Percentiles rank a stretch among this genome's conserved stretches.
These are phyloP conservation scores for Percina caprodes DNA, from an alignment of 2,113 vertebrate species.

Conservation along the genomic window DNA sequence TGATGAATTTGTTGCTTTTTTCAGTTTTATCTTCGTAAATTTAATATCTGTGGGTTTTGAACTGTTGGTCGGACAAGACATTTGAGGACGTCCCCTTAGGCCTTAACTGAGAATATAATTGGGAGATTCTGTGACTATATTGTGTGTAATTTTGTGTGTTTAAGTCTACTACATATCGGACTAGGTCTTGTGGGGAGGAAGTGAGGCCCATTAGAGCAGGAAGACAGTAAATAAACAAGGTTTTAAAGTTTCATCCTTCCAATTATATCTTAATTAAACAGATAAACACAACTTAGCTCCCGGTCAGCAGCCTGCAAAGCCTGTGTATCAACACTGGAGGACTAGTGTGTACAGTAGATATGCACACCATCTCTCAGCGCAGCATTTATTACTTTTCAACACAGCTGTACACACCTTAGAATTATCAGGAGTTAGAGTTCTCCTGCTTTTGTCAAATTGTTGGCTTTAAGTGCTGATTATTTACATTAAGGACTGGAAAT, in stretches of 20 bases:
- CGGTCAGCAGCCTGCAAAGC: constrained; percentile 31
- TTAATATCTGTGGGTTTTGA: neutral
- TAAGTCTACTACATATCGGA: constrained; percentile 24
- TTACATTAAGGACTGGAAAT: neutral
- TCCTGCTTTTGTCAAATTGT: constrained; percentile 8
- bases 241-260: constrained; percentile 68
- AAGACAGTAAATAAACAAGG: constrained; percentile 75
- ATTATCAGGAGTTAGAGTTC: neutral
- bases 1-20: neutral
- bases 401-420: constrained; percentile 26
- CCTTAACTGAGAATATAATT: neutral
- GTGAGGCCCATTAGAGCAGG: constrained; percentile 59
- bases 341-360: neutral
- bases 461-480: constrained; percentile 17
- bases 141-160: constrained; percentile 12
- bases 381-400: constrained; percentile 20
- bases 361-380: constrained; percentile 4
- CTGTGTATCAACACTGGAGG: neutral
- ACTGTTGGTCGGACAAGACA: neutral
- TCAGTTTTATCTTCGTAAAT: too few relatives aligned
- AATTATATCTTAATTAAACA: constrained; percentile 70
- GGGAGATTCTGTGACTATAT: neutral
- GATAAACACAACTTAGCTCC: constrained; percentile 64
- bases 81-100: neutral
- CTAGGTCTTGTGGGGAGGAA: constrained; percentile 62